Evolutionary conservation across 2,797 vertebrate species (phyloP).

Genomic region (Passerculus sandwichensis): DNA sequence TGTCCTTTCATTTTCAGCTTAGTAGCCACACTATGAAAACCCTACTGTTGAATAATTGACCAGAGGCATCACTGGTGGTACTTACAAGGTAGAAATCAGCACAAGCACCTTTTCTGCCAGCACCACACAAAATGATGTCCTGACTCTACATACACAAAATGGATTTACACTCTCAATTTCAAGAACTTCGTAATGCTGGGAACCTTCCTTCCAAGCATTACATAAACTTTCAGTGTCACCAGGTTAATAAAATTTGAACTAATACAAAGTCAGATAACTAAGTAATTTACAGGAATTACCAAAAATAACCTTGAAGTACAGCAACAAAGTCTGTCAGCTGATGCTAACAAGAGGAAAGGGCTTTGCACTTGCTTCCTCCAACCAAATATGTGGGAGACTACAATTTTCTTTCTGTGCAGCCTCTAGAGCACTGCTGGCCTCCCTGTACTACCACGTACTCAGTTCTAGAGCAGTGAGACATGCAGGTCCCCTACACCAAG

Average conservation of each 20-base stretch:
- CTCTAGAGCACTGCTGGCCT: not conserved
- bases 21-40: not conserved
- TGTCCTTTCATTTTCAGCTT: not conserved
- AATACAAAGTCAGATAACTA: not conserved
- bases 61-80: not conserved
- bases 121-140: not conserved
- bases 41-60: not conserved
- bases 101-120: not conserved
- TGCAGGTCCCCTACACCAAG: not conserved
- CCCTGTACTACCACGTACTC: accelerated
- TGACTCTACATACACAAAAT: not conserved
- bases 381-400: not conserved
- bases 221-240: not conserved
- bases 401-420: not conserved
- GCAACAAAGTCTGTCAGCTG: not conserved
- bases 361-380: not conserved
- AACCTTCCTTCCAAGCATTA: not conserved
- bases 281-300: not conserved
- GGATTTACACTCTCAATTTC: not conserved
- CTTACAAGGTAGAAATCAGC: not conserved
- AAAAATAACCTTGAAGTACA: not conserved
- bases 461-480: no score
- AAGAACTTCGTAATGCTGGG: not conserved
- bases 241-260: not conserved
- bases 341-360: not conserved